Conservation (phyloP, 1,140 invertebrate species). For the Amphibalanus amphitrite region DNA sequence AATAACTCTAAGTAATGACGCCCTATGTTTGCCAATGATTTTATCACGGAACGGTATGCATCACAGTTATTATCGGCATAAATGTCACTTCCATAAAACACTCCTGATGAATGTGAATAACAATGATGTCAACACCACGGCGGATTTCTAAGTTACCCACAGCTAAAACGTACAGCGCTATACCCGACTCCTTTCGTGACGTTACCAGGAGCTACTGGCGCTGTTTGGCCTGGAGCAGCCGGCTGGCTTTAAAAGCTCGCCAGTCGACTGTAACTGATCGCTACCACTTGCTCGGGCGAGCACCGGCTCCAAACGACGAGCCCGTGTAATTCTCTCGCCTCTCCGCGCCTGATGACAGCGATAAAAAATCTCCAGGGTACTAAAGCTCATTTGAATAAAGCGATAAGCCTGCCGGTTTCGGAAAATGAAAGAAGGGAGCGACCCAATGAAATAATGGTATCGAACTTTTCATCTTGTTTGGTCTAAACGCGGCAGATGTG, state of each 20-base stretch:
- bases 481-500: neutral
- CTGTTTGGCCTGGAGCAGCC: neutral
- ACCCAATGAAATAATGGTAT: neutral
- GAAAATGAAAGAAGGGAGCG: conserved; percentile 1
- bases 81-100: no score
- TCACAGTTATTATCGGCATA: neutral
- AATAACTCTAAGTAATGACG: neutral
- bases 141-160: neutral
- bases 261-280: neutral
- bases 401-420: neutral
- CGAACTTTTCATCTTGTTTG: neutral
- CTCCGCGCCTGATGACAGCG: neutral
- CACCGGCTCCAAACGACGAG: neutral
- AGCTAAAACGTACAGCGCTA: neutral
- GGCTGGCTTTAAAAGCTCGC: neutral
- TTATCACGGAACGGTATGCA: neutral
- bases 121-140: neutral
- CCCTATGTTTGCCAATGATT: neutral
- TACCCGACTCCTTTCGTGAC: neutral
- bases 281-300: neutral
- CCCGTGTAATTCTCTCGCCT: neutral
- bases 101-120: no score
- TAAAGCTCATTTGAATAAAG: conserved; percentile 2
- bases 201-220: neutral
- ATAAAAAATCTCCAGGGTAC: conserved; percentile 1